Percentiles rank a stretch among this genome's conserved stretches.
Conservation (phyloP, 1,140 invertebrate species). For the Chelonus insularis region DNA sequence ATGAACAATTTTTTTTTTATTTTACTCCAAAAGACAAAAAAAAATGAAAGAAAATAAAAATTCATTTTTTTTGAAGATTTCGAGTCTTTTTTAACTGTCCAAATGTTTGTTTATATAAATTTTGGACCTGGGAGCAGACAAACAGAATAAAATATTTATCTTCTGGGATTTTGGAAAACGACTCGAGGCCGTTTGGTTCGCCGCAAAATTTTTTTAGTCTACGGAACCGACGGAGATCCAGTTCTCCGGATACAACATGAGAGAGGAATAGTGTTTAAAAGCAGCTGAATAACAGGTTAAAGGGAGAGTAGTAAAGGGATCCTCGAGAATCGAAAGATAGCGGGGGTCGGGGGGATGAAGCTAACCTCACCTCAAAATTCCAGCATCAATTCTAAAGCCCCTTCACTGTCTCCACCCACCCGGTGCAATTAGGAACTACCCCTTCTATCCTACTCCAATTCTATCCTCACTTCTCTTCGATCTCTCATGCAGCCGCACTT, state of each 20-base stretch:
- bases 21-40: too few relatives aligned
- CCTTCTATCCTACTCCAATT: slow-evolving; percentile 48
- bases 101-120: too few relatives aligned
- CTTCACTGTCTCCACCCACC: slow-evolving; percentile 45
- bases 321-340: neutral
- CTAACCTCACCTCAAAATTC: slow-evolving; percentile 57
- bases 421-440: slow-evolving; percentile 55
- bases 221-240: slow-evolving; percentile 39
- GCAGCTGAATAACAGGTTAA: slow-evolving; percentile 6
- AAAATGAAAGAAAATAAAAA: too few relatives aligned
- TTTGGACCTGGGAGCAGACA: too few relatives aligned
- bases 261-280: slow-evolving; percentile 26
- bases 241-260: slow-evolving; percentile 36
- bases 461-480: slow-evolving; percentile 45
- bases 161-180: slow-evolving; percentile 45
- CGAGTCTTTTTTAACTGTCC: too few relatives aligned
- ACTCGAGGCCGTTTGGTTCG: slow-evolving; percentile 42
- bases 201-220: slow-evolving; percentile 53
- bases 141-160: neutral
- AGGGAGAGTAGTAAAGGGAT: neutral
- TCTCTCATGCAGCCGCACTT: neutral
- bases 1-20: too few relatives aligned
- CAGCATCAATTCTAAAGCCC: slow-evolving; percentile 53
- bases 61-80: neutral
- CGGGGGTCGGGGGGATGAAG: slow-evolving; percentile 29